Percentiles rank a stretch among this genome's conserved stretches.
Conservation (phyloP, 2,888 invertebrate species). For the Cactoblastis cactorum region DNA sequence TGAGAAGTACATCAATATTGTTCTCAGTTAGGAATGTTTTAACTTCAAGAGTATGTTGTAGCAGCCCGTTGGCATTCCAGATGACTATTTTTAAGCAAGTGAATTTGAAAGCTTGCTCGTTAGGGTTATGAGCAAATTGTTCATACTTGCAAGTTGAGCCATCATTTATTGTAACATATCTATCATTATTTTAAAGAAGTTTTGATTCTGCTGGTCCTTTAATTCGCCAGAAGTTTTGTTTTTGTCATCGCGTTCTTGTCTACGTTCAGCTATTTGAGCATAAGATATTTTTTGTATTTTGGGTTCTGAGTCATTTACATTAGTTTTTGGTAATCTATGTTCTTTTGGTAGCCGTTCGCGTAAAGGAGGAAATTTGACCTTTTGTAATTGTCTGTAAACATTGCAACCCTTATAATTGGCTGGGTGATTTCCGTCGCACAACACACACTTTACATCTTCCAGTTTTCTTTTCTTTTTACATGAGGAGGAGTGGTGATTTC, state of each 20-base stretch:
- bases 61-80: constrained; percentile 29
- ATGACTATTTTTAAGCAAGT: background rate
- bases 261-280: background rate
- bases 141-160: background rate
- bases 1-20: constrained; percentile 23
- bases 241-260: background rate
- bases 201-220: background rate
- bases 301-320: background rate
- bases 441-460: background rate
- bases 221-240: background rate
- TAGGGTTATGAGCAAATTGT: background rate
- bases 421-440: background rate
- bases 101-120: background rate
- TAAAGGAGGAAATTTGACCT: background rate
- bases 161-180: background rate
- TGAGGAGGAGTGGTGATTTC: background rate
- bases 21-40: constrained; percentile 15
- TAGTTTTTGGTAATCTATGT: background rate
- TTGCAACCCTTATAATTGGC: background rate
- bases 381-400: background rate
- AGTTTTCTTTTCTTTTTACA: no score
- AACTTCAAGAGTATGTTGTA: constrained; percentile 19
- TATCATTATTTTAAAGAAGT: background rate
- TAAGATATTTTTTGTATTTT: background rate
- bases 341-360: background rate